Percentiles rank a stretch among this genome's conserved stretches.
Evolutionary conservation across 2,888 invertebrate species (phyloP).

Genomic region (Tyria jacobaeae): DNA sequence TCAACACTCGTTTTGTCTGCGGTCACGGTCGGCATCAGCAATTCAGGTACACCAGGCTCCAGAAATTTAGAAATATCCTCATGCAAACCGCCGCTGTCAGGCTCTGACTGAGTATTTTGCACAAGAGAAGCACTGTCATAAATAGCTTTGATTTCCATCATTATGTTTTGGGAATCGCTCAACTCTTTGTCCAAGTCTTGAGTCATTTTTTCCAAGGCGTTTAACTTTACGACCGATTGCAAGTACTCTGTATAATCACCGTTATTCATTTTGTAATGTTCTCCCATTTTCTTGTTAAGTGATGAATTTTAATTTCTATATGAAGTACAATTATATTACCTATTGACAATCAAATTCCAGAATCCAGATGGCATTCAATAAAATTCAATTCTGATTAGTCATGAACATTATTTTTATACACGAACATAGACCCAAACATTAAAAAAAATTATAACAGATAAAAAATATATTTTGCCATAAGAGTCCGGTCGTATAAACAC

Average conservation of each 20-base stretch:
- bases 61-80: slow-evolving; percentile 68
- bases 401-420: no score
- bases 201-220: slow-evolving; percentile 73
- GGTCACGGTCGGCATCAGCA: slow-evolving; percentile 72
- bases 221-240: slow-evolving; percentile 66
- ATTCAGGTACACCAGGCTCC: slow-evolving; percentile 64
- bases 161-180: slow-evolving; percentile 69
- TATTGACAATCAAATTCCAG: no score
- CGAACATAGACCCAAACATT: no score
- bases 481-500: no score
- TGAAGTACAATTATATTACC: no score
- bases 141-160: slow-evolving; percentile 71
- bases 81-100: slow-evolving; percentile 49
- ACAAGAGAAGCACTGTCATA: slow-evolving; percentile 60
- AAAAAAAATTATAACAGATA: no score
- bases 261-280: slow-evolving; percentile 48
- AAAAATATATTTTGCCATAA: no score
- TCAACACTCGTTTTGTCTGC: slow-evolving; percentile 61
- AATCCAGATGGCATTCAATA: no score
- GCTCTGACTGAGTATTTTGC: slow-evolving; percentile 23
- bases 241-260: slow-evolving; percentile 65
- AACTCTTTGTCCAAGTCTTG: slow-evolving; percentile 70
- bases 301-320: neutral
- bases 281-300: slow-evolving; percentile 33
- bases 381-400: no score